Conservation (phyloP, 2,888 invertebrate species). For the Diogma glabrata region DNA sequence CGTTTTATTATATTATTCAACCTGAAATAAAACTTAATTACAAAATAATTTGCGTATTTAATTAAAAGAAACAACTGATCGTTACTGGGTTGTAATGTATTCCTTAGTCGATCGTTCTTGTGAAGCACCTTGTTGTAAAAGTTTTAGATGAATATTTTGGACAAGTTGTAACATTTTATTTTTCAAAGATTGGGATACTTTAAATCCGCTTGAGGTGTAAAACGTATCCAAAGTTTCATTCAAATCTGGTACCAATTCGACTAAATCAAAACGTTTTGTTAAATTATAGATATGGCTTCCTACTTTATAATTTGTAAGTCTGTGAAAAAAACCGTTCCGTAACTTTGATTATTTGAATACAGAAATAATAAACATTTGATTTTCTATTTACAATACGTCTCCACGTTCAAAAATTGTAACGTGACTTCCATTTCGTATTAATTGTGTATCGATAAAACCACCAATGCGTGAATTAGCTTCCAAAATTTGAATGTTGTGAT, state of each 20-base stretch:
- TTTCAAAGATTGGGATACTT: neutral
- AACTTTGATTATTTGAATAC: too few relatives aligned
- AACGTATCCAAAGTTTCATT: conserved; percentile 1
- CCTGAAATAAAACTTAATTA: too few relatives aligned
- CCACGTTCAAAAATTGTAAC: neutral
- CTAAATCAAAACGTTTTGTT: neutral
- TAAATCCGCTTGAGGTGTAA: neutral
- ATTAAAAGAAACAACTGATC: too few relatives aligned
- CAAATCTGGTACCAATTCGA: neutral
- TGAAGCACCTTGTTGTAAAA: neutral
- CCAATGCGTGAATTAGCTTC: neutral
- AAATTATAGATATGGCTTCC: neutral
- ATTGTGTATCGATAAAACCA: neutral
- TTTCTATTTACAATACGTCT: neutral
- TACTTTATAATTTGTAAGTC: neutral
- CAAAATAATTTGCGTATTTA: too few relatives aligned
- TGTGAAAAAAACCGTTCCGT: neutral
- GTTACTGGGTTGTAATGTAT: neutral
- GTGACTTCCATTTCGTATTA: neutral
- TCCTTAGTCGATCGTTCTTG: neutral
- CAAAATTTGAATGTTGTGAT: neutral
- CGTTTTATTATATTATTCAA: neutral
- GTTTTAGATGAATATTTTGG: neutral
- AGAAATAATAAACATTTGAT: neutral
- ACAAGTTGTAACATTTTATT: conserved; percentile 1